Base-by-base conservation (phyloP, 2,888 invertebrate species). In the Oscheius sp. region DNA sequence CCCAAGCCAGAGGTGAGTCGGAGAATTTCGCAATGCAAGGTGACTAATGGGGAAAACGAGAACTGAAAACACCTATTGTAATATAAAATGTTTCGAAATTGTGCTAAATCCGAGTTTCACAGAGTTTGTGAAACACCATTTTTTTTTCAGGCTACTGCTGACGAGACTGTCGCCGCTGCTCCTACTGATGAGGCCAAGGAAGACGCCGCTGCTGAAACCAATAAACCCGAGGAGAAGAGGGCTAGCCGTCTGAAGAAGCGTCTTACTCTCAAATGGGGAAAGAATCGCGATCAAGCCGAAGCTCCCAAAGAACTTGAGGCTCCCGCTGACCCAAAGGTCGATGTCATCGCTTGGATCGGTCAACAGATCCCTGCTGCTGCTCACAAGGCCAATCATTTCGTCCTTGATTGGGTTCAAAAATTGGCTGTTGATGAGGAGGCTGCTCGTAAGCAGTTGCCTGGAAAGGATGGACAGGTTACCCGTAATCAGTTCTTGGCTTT, bases 341-440 rank as follows among this genome's bases (percentile, higher is more conserved):
- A 83, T 62, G 78, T 80, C 22, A 61, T 83, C 61, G 82, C 78
- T 51, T 83, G 83, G 83, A 73, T 82, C 51, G 73, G 70, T 26
- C 80, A 80, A 59, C 82, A 82, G 72, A 81, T 80, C 51, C 80
- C 82, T n/a, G 74, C 70, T 49, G 83, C 82, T 54, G 80, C 80
- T 28, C 83, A 83, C 73, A 83, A 83, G 81, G 80, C 78, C 67
- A 82, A 82, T 78, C 74, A 78, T 76, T 71, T 70, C 57, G 73
- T 84, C n/a, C 74, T 82, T 54, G 70, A 80, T 50, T 84, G 82
- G 82, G 70, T 74, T 45, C 80, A 80, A 67, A 73, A 78, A 67
- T 56, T 73, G 14, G 82, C 82, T 45, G 71, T 76, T 59, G 76
- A 74, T 36, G 82, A 78, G 41, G 82, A 82, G 64, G 57, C 72